Evolutionary conservation across 30 jellyfish, hydroid and myxozoan species (phyloP), one percentile per base, ranked within the genome.

Genomic region (Rhopilema esculentum): DNA sequence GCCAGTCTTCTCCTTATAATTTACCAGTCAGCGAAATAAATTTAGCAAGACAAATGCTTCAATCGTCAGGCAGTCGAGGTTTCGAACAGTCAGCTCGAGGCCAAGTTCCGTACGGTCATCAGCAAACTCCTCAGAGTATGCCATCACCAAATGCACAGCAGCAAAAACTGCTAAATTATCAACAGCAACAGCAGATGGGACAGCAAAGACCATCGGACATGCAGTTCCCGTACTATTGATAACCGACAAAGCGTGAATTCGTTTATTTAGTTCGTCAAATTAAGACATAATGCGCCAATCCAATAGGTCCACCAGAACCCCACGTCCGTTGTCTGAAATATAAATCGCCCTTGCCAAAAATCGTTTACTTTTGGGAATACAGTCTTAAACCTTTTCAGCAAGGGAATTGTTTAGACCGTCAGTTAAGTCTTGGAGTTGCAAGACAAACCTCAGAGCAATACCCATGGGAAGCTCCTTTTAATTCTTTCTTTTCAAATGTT

Each of bases 21-120:
- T 75, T 85, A 26, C 94, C 94, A 29, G 93, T 63, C 65, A 85
- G 94, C 28, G 94, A 85, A 75, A 85, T 85, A 57, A 74, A 24
- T 62, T 27, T 74, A 7, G 94, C 94, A 22, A 71, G 94, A 63
- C 94, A 75, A 26, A 74, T 85, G 80, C 75, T 85, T 87, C 94
- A 85, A 25, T 22, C 83, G 73, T 12, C 87, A 12, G 88, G 84
- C 27, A 65, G 51, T 50, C 94, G 84, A 52, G 88, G 89, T 51
- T 85, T 18, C 63, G 94, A 85, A 25, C 94, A 73, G 51, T 15
- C 94, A 22, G 26, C 74, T 49, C 88, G 94, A 26, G 84, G 94
- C 27, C 71, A 53, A 9, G 32, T 85, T 67, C 71, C 88, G 23
- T 85, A 28, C 63, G 94, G 88, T 19, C 77, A 69, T 6, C 80